Base-by-base conservation (phyloP, 2,888 invertebrate species). In the Agonopterix heracliana region DNA sequence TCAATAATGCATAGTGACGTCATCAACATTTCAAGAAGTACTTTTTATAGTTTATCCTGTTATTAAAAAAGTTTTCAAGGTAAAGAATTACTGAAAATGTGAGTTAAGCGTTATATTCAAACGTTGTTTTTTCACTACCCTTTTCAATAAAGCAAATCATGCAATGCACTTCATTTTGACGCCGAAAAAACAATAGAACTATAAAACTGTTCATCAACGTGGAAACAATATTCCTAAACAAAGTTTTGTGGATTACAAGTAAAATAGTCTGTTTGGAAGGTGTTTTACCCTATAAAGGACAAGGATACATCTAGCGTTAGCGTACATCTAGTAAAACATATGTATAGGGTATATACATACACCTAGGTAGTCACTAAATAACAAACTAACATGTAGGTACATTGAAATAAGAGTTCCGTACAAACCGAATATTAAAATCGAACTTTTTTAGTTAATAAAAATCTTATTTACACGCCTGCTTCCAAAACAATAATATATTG, bases 391-490 rank as follows among this genome's bases (percentile, higher is more conserved):
- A 78, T 74, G 73, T n/a, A n/a, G n/a, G n/a, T 76, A 77, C 68
- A 78, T 64, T 73, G 69, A 68, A 67, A 67, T 69, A 63, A 64
- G 61, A 52, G 54, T 65, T 67, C 56, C 57, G 60, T 63, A 52
- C 60, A 68, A 60, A 63, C 60, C 59, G 55, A 60, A 63, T 59
- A 55, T 60, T 59, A 63, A 64, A 68, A 62, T 60, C 61, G 56
- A 65, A 57, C 58, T 63, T 49, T 54, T 53, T 55, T 59, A 74
- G 68, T 80, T 78, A 81, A 82, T 81, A 83, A 83, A 84, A 84
- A 80, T 86, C 86, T 87, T 87, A 87, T 87, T 74, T 87, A 87
- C 87, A 87, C 68, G 65, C 68, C 68, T 72, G 70, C 68, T 66
- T 68, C 61, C 61, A 74, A 80, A 80, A 82, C 74, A 79, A 78